A percentile compares a stretch with the other conserved stretches of the same genome.
Conservation (phyloP, 2,888 invertebrate genomes). For the Hipparchia semele region DNA sequence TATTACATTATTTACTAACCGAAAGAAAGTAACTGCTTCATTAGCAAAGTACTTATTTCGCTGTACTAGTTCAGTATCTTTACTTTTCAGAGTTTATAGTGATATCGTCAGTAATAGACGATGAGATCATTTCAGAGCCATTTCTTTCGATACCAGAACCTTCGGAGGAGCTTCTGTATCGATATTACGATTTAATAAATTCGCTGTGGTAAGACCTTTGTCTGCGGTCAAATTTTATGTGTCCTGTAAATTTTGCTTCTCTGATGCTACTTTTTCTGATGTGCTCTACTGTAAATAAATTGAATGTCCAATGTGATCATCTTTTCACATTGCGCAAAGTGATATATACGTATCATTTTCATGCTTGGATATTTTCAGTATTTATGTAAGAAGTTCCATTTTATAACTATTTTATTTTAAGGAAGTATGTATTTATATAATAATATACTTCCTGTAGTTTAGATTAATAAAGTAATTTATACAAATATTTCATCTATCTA, state of each 20-base stretch:
- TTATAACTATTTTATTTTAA: background rate
- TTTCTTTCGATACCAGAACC: conserved; percentile 58
- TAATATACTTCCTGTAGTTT: background rate
- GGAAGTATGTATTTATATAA: background rate
- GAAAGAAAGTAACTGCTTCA: background rate
- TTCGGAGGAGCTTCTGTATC: conserved; percentile 60
- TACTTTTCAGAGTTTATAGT: conserved; percentile 69
- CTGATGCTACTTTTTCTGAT: background rate
- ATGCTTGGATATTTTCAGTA: background rate
- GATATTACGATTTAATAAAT: conserved; percentile 69
- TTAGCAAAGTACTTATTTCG: conserved; percentile 25
- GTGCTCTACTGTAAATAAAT: background rate
- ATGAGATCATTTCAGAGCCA: conserved; percentile 54
- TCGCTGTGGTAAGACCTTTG: conserved; percentile 66
- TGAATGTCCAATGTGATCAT: background rate
- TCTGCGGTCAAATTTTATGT: conserved; percentile 4
- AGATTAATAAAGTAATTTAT: too few species aligned
- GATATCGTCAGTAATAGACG: conserved; percentile 64
- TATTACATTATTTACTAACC: too few species aligned
- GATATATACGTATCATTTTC: background rate
- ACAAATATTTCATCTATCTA: too few species aligned
- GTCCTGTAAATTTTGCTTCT: conserved; percentile 10
- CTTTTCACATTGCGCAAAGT: background rate
- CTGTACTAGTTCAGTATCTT: background rate
- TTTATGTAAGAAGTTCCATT: background rate